Evolutionary conservation across 2,113 vertebrate genomes (phyloP).

Genomic region (Sinocyclocheilus grahami): DNA sequence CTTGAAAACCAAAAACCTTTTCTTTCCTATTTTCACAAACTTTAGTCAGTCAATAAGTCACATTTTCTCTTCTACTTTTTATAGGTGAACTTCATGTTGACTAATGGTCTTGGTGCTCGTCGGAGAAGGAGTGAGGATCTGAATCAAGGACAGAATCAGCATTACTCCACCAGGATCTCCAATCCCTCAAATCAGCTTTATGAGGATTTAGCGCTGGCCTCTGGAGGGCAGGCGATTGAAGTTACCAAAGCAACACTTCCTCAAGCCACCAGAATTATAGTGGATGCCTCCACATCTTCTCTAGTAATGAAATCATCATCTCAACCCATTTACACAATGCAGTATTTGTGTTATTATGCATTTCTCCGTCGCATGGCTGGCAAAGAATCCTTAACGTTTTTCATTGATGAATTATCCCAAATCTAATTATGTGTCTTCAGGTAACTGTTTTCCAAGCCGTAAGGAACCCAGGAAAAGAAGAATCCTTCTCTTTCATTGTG

Average conservation of each 20-base stretch:
- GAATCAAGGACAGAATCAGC: not conserved
- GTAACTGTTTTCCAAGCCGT: constrained; percentile 60
- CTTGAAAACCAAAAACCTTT: no score
- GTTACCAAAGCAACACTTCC: constrained; percentile 64
- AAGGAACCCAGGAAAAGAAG: constrained; percentile 59
- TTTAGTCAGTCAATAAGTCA: no score
- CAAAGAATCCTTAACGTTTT: not conserved
- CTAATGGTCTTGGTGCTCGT: constrained; percentile 24
- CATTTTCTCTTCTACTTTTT: not conserved
- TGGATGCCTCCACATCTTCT: constrained; percentile 58
- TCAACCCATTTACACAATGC: not conserved
- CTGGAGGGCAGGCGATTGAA: constrained; percentile 70
- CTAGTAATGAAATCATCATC: constrained; percentile 60
- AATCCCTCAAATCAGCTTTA: constrained; percentile 61
- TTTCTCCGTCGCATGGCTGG: not conserved
- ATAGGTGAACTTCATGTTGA: constrained; percentile 74
- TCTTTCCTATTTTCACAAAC: no score
- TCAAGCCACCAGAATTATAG: constrained; percentile 63
- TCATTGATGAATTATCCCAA: no score
- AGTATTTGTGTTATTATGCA: not conserved
- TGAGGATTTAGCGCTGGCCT: constrained; percentile 63
- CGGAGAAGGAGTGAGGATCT: constrained; percentile 32
- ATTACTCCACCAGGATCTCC: not conserved
- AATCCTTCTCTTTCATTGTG: constrained; percentile 62
- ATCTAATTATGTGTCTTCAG: no score